Evolutionary conservation across 2,113 vertebrate genomes (phyloP).

Genomic region (Apus apus): DNA sequence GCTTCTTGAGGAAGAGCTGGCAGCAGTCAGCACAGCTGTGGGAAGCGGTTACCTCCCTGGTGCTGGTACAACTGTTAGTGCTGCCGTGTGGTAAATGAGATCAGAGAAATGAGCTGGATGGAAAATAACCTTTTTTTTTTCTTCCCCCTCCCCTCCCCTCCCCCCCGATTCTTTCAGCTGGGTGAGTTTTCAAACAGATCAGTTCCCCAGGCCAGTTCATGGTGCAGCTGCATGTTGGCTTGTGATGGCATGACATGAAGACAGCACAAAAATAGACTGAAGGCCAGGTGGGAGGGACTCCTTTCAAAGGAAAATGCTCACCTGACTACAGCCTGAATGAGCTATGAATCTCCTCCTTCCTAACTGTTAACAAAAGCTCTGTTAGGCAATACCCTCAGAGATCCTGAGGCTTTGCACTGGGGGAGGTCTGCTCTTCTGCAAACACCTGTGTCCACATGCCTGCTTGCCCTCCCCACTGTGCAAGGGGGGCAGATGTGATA

Average conservation of each 20-base stretch:
- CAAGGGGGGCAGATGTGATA: background rate
- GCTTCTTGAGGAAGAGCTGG: conserved; percentile 1
- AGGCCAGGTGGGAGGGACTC: background rate
- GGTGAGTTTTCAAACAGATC: background rate
- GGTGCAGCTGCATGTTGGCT: background rate
- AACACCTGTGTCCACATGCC: background rate
- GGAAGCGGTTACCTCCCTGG: background rate
- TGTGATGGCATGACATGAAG: background rate
- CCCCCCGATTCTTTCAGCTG: background rate
- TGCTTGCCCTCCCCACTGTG: background rate
- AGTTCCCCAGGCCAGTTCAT: background rate
- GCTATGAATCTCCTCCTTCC: background rate
- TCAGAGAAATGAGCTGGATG: conserved; percentile 3
- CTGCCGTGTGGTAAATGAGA: background rate
- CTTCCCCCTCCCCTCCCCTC: no score
- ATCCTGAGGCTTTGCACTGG: background rate
- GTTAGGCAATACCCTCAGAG: background rate
- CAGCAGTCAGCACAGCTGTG: background rate
- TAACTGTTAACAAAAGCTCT: background rate
- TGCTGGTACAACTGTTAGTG: background rate
- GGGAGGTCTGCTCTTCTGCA: background rate
- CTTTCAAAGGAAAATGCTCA: background rate
- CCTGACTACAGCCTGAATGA: background rate
- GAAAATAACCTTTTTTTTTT: background rate
- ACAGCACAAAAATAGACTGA: background rate